Evolutionary conservation across 1,140 invertebrate species (phyloP).

Genomic region (Euura saliciscinereae): DNA sequence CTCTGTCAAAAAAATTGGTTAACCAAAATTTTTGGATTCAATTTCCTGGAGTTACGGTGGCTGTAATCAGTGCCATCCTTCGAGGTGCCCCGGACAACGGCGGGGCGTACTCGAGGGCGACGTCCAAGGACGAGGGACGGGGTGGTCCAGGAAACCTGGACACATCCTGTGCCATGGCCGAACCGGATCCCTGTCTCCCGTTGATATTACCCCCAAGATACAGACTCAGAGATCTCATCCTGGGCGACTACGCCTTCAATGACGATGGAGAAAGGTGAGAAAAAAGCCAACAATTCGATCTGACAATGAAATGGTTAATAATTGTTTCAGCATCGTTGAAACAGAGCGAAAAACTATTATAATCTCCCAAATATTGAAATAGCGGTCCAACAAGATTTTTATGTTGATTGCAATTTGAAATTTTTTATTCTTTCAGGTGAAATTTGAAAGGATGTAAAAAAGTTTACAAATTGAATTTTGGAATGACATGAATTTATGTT

Average conservation of each 20-base stretch:
- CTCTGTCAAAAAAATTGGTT: neutral
- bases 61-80: constrained; percentile 20
- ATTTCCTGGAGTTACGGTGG: constrained; percentile 10
- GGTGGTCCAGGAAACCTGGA: constrained; percentile 20
- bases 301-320: no score
- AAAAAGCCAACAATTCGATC: no score
- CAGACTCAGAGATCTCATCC: constrained; percentile 76
- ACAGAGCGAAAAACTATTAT: no score
- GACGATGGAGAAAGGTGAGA: constrained; percentile 78
- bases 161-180: constrained; percentile 46
- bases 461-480: no score
- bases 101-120: constrained; percentile 22
- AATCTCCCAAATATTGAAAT: no score
- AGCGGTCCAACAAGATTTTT: no score
- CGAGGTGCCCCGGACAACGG: constrained; percentile 15
- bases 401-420: no score
- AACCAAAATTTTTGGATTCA: neutral
- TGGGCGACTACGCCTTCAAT: constrained; percentile 79
- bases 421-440: no score
- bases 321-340: no score
- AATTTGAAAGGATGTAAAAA: no score
- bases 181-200: constrained; percentile 56
- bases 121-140: constrained; percentile 12
- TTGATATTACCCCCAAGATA: constrained; percentile 65
- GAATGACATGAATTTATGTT: no score